Evolutionary conservation across 2,113 vertebrate species (phyloP), one percentile per base, ranked within the genome.

Genomic region (Daphoenositta chrysoptera): DNA sequence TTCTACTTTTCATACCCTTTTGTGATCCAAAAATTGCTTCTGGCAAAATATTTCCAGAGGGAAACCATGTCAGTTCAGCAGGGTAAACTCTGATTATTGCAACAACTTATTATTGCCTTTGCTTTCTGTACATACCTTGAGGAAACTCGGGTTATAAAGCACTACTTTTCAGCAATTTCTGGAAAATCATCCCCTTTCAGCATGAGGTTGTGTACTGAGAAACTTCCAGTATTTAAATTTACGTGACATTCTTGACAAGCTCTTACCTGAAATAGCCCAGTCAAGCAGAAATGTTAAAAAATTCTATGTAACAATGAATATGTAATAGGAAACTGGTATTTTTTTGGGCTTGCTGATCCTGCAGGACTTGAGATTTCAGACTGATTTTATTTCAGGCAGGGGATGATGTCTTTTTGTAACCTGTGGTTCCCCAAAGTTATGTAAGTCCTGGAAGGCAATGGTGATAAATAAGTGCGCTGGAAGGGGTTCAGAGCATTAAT

Each of bases 251-350:
- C 44, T 73, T 39, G n/a, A 44, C 24, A 40, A 69, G 20, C 48
- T 48, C 31, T 47, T 28, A 28, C 35, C 47, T 82, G 60, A 51
- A 84, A 42, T 26, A 83, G 16, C 66, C 51, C 51, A 33, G 24
- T 51, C 66, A 24, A 17, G 3, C 37, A 63, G 39, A 88, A 68
- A 54, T 47, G 30, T 0, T 66, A 5, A 63, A 58, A 37, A 56
- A 11, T 4, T 6, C 15, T 5, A 0, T 44, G n/a, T 23, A 35
- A 1, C 47, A 26, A 1, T 31, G 35, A 28, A 60, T 27, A 28
- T 39, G 16, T 9, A 19, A 30, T 4, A 28, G 60, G 37, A 66
- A 78, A 42, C 5, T 11, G 7, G 1, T 75, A 1, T 17, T 54
- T 53, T 83, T 33, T 70, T 51, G 8, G 23, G 10, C 45, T 73